Evolutionary conservation across 92 coral and sea anemone genomes (phyloP).

Genomic region (Metridium senile): DNA sequence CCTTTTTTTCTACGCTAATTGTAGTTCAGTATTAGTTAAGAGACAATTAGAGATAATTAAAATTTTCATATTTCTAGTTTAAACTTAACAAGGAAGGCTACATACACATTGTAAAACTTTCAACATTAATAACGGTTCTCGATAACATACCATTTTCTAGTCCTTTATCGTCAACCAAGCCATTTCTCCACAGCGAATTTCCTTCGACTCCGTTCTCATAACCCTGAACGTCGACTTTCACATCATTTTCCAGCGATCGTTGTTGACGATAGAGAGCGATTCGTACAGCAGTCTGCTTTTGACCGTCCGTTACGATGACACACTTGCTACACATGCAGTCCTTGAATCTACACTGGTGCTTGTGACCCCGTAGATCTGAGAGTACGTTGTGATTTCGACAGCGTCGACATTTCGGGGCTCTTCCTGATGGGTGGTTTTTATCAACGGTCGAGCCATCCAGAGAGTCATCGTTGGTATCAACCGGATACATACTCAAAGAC

Average conservation of each 20-base stretch:
- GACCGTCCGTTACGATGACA: conserved; percentile 87
- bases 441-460: conserved; percentile 38
- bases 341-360: conserved; percentile 90
- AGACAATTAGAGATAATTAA: too few species aligned
- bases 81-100: too few species aligned
- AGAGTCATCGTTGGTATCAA: conserved; percentile 67
- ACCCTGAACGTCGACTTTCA: conserved; percentile 38
- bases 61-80: too few species aligned
- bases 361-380: conserved; percentile 94
- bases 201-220: conserved; percentile 37
- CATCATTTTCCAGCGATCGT: conserved; percentile 73
- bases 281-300: conserved; percentile 91
- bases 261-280: conserved; percentile 91
- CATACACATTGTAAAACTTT: background rate
- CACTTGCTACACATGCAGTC: conserved; percentile 90
- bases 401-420: conserved; percentile 91
- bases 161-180: conserved; percentile 25
- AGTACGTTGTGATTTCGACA: conserved; percentile 94
- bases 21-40: too few species aligned
- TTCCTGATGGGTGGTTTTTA: conserved; percentile 46
- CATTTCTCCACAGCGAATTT: conserved; percentile 27
- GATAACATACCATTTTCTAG: conserved; percentile 39
- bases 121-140: background rate
- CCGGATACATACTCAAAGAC: conserved; percentile 11
- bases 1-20: too few species aligned